Conservation (phyloP, 2,888 invertebrate species). For the Lamellibrachia satsuma region DNA sequence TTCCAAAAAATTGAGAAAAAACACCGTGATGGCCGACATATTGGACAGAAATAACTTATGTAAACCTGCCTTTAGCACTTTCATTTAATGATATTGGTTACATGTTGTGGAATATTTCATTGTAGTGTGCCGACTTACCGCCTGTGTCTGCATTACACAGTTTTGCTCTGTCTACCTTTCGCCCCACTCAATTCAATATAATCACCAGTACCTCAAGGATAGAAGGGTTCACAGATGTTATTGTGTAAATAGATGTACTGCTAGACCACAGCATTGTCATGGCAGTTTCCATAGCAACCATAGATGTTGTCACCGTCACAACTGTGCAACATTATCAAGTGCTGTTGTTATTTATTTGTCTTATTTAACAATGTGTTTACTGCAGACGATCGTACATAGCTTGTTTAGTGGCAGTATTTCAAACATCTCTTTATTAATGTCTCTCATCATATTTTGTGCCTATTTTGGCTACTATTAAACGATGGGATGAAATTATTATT, state of each 20-base stretch:
- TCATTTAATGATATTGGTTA: neutral
- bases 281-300: neutral
- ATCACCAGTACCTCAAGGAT: neutral
- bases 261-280: neutral
- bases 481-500: constrained; percentile 13
- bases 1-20: neutral
- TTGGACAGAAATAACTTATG: neutral
- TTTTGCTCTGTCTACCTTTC: neutral
- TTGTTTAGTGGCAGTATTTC: neutral
- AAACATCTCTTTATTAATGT: neutral
- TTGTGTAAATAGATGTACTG: neutral
- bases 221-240: neutral
- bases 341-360: constrained; percentile 6
- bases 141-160: neutral
- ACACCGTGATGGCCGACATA: neutral
- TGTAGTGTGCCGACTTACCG: neutral
- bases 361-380: neutral
- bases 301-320: neutral
- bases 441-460: neutral
- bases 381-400: neutral
- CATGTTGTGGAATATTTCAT: neutral
- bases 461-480: neutral
- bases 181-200: neutral
- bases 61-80: neutral
- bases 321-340: neutral